phyloP scores from a whole-genome alignment of 92 coral and sea anemone species.

The Epizoanthus scotinus region DNA sequence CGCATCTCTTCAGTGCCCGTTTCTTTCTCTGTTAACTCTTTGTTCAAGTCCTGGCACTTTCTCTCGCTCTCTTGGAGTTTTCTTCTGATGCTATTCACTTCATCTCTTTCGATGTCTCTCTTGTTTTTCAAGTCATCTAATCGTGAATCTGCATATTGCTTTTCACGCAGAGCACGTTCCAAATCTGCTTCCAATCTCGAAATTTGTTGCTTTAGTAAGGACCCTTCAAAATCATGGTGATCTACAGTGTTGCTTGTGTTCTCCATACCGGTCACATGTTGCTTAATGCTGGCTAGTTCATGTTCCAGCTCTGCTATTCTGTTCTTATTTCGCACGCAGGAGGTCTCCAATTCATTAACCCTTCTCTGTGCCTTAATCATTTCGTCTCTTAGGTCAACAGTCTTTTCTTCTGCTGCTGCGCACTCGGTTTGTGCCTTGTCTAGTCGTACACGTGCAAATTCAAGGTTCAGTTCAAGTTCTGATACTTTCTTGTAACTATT shows the following conservation, averaged over 20 bases:
- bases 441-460: constrained; percentile 53
- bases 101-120: constrained; percentile 63
- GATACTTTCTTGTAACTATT: constrained; percentile 68
- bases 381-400: constrained; percentile 59
- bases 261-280: constrained; percentile 36
- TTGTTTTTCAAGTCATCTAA: constrained; percentile 63
- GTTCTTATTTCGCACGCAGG: constrained; percentile 62
- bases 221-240: constrained; percentile 45
- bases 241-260: constrained; percentile 31
- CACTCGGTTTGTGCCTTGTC: constrained; percentile 46
- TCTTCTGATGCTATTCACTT: constrained; percentile 45
- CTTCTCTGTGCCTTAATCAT: constrained; percentile 63
- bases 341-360: constrained; percentile 67
- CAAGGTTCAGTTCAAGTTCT: constrained; percentile 66
- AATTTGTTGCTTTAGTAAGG: constrained; percentile 40
- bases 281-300: constrained; percentile 51
- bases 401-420: constrained; percentile 56
- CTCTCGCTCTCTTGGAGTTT: constrained; percentile 57
- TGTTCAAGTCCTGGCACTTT: constrained; percentile 45
- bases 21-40: constrained; percentile 56
- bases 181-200: constrained; percentile 63
- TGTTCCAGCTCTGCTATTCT: constrained; percentile 66
- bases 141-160: constrained; percentile 50
- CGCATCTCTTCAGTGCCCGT: constrained; percentile 44
- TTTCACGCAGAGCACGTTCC: constrained; percentile 50